Evolutionary conservation across 2,888 invertebrate species (phyloP).

Genomic region (Sepioteuthis lessoniana): DNA sequence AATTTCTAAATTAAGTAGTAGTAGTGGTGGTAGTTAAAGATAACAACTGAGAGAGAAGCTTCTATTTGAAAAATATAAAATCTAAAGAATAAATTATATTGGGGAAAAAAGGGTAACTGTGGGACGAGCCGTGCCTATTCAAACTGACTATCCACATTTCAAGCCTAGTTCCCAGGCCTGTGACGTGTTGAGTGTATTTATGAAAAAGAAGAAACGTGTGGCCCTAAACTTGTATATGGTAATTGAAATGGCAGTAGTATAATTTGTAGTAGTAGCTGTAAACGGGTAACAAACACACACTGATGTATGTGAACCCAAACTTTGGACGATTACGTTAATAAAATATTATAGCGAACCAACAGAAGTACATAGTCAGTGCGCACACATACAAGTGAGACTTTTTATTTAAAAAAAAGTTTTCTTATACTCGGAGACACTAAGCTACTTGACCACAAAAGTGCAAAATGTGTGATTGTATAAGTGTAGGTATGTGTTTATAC

Average conservation of each 20-base stretch:
- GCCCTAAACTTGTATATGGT: not conserved
- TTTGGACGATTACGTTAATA: not conserved
- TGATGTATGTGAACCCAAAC: not conserved
- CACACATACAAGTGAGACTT: not conserved
- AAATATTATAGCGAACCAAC: not conserved
- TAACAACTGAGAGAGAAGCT: too few species aligned
- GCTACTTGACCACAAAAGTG: too few species aligned
- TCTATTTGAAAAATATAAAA: too few species aligned
- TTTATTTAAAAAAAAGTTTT: too few species aligned
- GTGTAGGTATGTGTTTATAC: not conserved
- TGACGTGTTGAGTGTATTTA: not conserved
- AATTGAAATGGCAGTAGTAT: constrained; percentile 33
- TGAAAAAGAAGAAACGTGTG: not conserved
- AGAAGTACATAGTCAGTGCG: not conserved
- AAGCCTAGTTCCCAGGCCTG: not conserved
- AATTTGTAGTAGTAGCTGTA: not conserved
- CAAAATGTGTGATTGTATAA: too few species aligned
- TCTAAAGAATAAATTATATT: too few species aligned
- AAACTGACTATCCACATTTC: not conserved
- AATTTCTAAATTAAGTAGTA: too few species aligned
- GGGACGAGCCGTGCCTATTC: not conserved
- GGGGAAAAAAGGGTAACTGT: not conserved
- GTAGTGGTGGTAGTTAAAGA: too few species aligned
- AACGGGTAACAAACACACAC: not conserved
- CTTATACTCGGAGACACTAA: too few species aligned